A percentile compares a stretch with the other conserved stretches of the same genome.
phyloP scores from a whole-genome alignment of 2,888 invertebrate species.

The Tetheella fluctuosa region DNA sequence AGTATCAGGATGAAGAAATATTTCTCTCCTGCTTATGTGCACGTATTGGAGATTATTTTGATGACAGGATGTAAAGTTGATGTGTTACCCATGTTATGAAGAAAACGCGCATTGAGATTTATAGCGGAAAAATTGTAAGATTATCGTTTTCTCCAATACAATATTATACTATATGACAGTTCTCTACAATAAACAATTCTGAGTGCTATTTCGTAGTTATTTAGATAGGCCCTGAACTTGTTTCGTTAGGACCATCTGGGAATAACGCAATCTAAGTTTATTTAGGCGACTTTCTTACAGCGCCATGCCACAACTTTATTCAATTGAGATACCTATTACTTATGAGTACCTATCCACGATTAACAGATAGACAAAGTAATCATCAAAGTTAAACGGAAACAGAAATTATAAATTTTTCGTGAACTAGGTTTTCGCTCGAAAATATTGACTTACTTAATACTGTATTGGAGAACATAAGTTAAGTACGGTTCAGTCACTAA shows the following conservation, averaged over 20 bases:
- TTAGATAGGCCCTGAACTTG: neutral
- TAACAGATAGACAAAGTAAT: neutral
- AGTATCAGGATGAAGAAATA: conserved; percentile 1
- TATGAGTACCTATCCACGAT: neutral
- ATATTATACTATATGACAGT: no score
- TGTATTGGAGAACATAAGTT: no score
- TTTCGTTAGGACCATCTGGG: neutral
- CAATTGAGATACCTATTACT: neutral
- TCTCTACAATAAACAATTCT: neutral
- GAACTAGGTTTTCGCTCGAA: no score
- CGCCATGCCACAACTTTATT: neutral
- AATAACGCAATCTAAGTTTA: neutral
- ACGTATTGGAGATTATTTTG: conserved; percentile 5
- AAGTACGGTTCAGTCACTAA: no score
- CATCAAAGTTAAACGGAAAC: no score
- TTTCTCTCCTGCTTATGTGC: conserved; percentile 7
- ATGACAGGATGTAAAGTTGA: neutral
- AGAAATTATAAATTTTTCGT: no score
- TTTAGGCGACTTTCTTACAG: neutral
- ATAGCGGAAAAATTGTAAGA: neutral
- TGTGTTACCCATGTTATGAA: neutral
- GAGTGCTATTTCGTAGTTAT: neutral
- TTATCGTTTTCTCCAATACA: neutral
- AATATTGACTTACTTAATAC: no score
- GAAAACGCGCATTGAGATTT: neutral